Conservation (phyloP, 2,113 vertebrate species). For the Bubo blakistoni region DNA sequence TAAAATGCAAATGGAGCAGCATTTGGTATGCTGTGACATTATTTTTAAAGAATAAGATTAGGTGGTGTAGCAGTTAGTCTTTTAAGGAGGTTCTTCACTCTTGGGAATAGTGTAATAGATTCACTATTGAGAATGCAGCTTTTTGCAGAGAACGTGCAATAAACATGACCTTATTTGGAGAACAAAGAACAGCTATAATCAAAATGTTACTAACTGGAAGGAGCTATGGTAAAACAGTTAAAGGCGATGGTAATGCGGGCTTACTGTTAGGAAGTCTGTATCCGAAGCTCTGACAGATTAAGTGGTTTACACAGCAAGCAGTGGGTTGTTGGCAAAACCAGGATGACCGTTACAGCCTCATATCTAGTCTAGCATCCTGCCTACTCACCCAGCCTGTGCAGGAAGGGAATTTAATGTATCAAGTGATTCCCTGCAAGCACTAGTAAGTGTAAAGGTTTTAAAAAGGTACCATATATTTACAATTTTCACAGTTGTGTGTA, state of each 20-base stretch:
- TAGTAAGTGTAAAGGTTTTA: neutral
- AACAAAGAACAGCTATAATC: neutral
- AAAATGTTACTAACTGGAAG: neutral
- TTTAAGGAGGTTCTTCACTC: neutral
- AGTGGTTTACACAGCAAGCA: neutral
- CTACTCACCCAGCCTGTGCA: neutral
- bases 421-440: neutral
- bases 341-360: fast-evolving
- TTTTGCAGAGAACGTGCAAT: neutral
- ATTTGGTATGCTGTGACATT: neutral
- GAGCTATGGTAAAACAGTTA: neutral
- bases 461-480: neutral
- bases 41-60: neutral
- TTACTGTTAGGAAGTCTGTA: neutral
- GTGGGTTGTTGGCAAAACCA: neutral
- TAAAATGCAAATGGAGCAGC: neutral
- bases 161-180: neutral
- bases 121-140: neutral
- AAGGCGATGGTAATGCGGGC: fast-evolving
- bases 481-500: neutral
- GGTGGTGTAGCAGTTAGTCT: neutral
- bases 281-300: neutral
- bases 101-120: neutral
- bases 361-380: neutral
- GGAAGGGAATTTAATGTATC: neutral